These are phyloP conservation scores for Pagrus major DNA, from an alignment of 2,113 vertebrate genomes.

Conservation along the genomic window DNA sequence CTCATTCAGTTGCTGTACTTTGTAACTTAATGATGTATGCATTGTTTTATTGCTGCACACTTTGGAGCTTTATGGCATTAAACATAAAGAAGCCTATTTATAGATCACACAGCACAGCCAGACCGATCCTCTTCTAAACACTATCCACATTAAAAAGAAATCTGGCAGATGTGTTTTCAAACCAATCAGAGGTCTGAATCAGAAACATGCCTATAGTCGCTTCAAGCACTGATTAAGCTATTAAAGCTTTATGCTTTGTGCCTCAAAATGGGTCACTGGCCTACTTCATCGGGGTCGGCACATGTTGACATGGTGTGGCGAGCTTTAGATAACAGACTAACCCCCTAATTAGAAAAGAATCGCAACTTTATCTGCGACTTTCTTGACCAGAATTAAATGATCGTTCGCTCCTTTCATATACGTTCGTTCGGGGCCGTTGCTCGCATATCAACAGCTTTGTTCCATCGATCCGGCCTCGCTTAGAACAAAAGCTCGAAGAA, in stretches of 20 bases:
- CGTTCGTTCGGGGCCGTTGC: not conserved
- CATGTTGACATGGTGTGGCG: constrained; percentile 1
- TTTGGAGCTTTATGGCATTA: constrained; percentile 61
- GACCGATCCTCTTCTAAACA: constrained; percentile 24
- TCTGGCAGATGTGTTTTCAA: constrained; percentile 7
- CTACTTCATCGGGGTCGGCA: not conserved
- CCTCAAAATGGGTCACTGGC: constrained; percentile 8
- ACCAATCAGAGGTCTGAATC: constrained; percentile 28
- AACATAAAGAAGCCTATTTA: constrained; percentile 58
- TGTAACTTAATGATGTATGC: constrained; percentile 67
- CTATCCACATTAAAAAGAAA: constrained; percentile 5
- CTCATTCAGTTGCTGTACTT: constrained; percentile 48
- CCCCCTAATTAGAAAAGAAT: constrained; percentile 30
- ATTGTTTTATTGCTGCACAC: constrained; percentile 53
- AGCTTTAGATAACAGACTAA: constrained; percentile 5
- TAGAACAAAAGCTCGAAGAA: constrained; percentile 61
- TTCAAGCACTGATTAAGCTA: not conserved
- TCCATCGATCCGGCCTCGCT: constrained; percentile 62
- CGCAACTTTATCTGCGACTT: constrained; percentile 25
- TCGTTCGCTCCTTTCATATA: constrained; percentile 13
- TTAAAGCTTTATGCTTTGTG: not conserved
- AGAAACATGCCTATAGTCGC: not conserved
- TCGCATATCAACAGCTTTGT: constrained; percentile 66
- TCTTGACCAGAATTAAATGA: constrained; percentile 48
- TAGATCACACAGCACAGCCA: constrained; percentile 23